Evolutionary conservation across 2,888 invertebrate genomes (phyloP), one percentile per base, ranked within the genome.

Genomic region (Coecobrya sp.): DNA sequence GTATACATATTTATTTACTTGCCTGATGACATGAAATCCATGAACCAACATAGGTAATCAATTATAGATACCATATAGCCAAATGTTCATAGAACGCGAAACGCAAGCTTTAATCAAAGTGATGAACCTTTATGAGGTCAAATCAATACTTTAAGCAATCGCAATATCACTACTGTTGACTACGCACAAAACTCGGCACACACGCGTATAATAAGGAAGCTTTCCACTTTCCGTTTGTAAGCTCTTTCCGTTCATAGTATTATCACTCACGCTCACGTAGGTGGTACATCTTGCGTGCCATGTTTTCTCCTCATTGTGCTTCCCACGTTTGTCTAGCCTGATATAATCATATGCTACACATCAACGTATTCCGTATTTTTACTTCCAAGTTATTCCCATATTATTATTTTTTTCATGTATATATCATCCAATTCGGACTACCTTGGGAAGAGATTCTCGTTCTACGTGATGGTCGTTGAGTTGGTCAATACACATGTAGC

Each of bases 81-180:
- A 25, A n/a, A 11, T 76, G 4, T 45, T 45, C 49, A 25, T 52
- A 2, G n/a, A 25, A 19, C 36, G 36, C 19, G 55, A 49, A 30
- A 19, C 36, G 36, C 19, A 27, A 49, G n/a, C 42, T 68, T 68
- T 85, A 85, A 85, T 85, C 85, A 85, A 73, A 86, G 4, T 55
- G 86, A 86, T 86, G 86, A 73, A 73, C 68, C 52, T 86, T 86
- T 76, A 55, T 73, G 73, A 73, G 86, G 86, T 86, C 86, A 86
- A 86, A 86, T 86, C 86, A 86, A 86, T 86, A 86, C 55, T 86
- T 76, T 76, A 45, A 49, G 36, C 73, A 42, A 42, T 19, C 11
- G 11, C 3, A 73, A 4, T 30, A 65, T 1, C 65, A 65, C 59
- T 59, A 65, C 65, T 65, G 65, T 27, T 2, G 27, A 65, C 16